Evolutionary conservation across 2,888 invertebrate species (phyloP).

Genomic region (Rhagium mordax): DNA sequence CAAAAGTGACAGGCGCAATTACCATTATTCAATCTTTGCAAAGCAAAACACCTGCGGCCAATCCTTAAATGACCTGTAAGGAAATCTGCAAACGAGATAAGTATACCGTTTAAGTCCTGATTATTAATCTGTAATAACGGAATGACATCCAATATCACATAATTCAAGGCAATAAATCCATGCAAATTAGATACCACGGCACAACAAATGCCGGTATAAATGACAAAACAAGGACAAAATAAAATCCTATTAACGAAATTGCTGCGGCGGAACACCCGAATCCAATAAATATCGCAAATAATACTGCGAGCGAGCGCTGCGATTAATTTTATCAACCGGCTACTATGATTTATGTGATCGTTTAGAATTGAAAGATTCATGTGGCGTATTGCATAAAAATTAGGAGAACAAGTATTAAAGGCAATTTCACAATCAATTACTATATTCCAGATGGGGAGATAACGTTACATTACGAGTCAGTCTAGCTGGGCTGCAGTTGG

Average conservation of each 20-base stretch:
- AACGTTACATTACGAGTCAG: slow-evolving; percentile 21
- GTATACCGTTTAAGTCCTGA: slow-evolving; percentile 13
- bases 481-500: slow-evolving; percentile 12
- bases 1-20: not conserved
- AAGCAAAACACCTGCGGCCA: slow-evolving; percentile 3
- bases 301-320: not conserved
- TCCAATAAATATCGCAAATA: slow-evolving; percentile 32
- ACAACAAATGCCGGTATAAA: slow-evolving; percentile 26
- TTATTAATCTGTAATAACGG: slow-evolving; percentile 6
- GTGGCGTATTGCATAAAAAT: slow-evolving; percentile 14
- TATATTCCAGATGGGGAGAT: slow-evolving; percentile 21
- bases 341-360: slow-evolving; percentile 21
- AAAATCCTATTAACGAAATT: slow-evolving; percentile 31
- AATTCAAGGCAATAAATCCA: slow-evolving; percentile 16
- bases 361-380: slow-evolving; percentile 19
- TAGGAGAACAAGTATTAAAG: slow-evolving; percentile 24
- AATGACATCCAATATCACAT: slow-evolving; percentile 17
- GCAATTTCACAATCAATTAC: slow-evolving; percentile 28
- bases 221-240: slow-evolving; percentile 20
- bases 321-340: slow-evolving; percentile 28
- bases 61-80: not conserved
- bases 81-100: slow-evolving; percentile 6
- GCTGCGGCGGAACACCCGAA: slow-evolving; percentile 25
- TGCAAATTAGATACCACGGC: not conserved
- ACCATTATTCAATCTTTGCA: not conserved